These are phyloP conservation scores for Glaucidium brasilianum DNA, from an alignment of 2,113 vertebrate species.

Conservation along the genomic window DNA sequence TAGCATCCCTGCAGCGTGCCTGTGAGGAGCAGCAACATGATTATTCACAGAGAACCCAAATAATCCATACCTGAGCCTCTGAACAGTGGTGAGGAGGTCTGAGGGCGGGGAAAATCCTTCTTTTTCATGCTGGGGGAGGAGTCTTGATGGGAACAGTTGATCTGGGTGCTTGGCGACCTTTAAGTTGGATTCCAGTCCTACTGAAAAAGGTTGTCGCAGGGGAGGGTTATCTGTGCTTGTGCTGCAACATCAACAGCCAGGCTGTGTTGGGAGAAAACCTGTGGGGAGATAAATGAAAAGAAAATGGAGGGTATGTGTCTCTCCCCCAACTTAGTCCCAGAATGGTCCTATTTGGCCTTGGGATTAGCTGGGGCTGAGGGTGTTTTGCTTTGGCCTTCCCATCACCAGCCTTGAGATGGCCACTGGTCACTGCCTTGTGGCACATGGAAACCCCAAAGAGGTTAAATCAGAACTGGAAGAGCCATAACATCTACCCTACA, in stretches of 20 bases:
- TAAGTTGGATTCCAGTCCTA: background rate
- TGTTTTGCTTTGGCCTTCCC: background rate
- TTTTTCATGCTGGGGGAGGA: background rate
- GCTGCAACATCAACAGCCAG: background rate
- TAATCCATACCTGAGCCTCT: background rate
- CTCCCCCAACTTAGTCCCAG: background rate
- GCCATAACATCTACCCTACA: rapidly evolving
- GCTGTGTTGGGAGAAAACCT: rapidly evolving
- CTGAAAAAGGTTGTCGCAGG: rapidly evolving
- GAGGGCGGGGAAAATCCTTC: background rate
- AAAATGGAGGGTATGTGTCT: background rate
- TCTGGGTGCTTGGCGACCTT: background rate
- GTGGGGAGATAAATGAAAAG: background rate
- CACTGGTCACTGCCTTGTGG: background rate
- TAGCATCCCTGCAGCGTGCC: background rate
- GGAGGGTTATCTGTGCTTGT: background rate
- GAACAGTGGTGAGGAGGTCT: background rate
- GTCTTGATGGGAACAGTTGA: background rate
- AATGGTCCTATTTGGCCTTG: background rate
- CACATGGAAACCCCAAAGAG: background rate
- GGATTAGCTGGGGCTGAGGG: background rate
- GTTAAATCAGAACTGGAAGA: background rate
- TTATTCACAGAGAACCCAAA: background rate
- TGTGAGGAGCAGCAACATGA: background rate
- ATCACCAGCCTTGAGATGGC: background rate